These are phyloP conservation scores for Drosophila falleni DNA, from an alignment of 2,888 invertebrate genomes.

Conservation along the genomic window DNA sequence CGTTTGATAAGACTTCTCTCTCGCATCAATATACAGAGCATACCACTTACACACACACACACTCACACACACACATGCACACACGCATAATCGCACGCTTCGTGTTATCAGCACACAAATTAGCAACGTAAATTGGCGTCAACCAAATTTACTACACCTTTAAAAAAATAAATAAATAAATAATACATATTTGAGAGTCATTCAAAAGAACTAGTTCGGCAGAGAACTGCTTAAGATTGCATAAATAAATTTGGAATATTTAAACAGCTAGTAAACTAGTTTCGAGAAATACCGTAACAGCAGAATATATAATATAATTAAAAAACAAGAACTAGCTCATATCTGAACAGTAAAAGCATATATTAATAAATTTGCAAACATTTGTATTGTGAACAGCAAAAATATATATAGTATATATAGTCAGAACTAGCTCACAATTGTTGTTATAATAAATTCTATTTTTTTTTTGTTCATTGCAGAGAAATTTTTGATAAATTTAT, in stretches of 20 bases:
- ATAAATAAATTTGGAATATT: background rate
- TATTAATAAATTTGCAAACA: background rate
- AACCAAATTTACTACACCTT: constrained; percentile 36
- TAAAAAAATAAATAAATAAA: constrained; percentile 31
- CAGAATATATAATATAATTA: background rate
- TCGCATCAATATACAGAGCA: constrained; percentile 18
- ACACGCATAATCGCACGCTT: constrained; percentile 12
- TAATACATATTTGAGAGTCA: constrained; percentile 5
- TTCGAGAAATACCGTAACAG: background rate
- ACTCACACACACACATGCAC: constrained; percentile 2
- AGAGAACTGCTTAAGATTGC: background rate
- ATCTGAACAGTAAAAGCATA: background rate
- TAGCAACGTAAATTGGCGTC: constrained; percentile 57
- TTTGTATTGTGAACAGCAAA: too few relatives aligned
- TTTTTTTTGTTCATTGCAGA: constrained; percentile 37
- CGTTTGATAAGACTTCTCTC: constrained; percentile 37
- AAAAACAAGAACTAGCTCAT: background rate
- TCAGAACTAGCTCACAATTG: too few relatives aligned
- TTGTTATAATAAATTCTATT: background rate
- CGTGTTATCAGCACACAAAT: constrained; percentile 47
- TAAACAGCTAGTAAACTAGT: background rate
- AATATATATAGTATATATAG: too few relatives aligned
- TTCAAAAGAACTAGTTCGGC: constrained; percentile 4
- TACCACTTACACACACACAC: constrained; percentile 2
- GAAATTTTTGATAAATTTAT: constrained; percentile 41